Conservation (phyloP, 2,113 vertebrate genomes). For the Elephas maximus region DNA sequence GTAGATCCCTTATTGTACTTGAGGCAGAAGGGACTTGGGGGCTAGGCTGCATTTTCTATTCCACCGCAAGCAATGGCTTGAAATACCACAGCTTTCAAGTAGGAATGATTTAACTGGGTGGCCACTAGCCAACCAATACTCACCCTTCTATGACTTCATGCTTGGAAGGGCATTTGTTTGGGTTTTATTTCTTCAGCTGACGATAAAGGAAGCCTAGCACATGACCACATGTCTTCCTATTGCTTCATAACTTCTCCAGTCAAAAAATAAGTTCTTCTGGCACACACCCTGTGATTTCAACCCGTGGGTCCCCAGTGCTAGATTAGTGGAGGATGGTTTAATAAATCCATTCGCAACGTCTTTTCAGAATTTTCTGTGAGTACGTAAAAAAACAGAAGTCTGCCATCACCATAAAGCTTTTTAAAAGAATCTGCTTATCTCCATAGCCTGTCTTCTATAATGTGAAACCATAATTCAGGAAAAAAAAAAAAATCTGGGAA, state of each 20-base stretch:
- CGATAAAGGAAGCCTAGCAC: background rate
- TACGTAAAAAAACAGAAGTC: background rate
- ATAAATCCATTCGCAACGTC: conserved; percentile 17
- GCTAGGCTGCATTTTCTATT: conserved; percentile 58
- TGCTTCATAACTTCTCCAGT: background rate
- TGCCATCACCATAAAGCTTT: conserved; percentile 26
- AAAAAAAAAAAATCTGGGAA: conserved; percentile 11
- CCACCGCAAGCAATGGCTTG: conserved; percentile 28
- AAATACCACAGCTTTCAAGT: conserved; percentile 50
- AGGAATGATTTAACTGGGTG: conserved; percentile 56
- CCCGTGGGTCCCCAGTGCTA: conserved; percentile 23
- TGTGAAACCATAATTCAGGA: background rate
- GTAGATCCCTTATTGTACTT: conserved; percentile 50
- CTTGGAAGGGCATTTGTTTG: conserved; percentile 52
- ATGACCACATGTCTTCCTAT: background rate
- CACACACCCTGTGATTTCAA: conserved; percentile 14
- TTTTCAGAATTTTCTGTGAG: background rate
- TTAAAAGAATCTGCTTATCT: background rate
- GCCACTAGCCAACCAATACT: conserved; percentile 59
- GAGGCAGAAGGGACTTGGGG: background rate
- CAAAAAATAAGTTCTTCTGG: background rate
- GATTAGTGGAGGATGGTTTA: conserved; percentile 33
- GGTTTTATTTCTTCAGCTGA: conserved; percentile 49
- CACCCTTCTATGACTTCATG: conserved; percentile 68
- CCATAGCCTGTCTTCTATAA: background rate